A percentile compares a stretch with the other conserved stretches of the same genome.
Conservation (phyloP, 2,888 invertebrate genomes). For the Eretmocerus hayati region DNA sequence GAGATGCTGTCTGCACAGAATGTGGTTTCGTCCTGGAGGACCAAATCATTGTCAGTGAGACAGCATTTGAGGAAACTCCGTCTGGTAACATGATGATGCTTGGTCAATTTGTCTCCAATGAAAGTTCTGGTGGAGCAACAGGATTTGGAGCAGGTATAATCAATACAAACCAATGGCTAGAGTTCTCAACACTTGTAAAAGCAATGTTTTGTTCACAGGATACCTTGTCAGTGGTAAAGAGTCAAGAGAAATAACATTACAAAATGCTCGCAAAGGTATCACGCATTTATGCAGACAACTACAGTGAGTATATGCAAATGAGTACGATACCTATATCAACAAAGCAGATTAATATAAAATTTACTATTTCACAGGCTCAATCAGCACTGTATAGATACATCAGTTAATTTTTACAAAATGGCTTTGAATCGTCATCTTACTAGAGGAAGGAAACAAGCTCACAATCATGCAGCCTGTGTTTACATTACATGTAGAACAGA, state of each 20-base stretch:
- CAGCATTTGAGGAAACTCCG: conserved; percentile 90
- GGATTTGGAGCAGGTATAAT: conserved; percentile 66
- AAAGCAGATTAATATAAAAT: neutral
- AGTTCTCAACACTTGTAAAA: neutral
- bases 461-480: conserved; percentile 94
- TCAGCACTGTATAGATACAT: conserved; percentile 87
- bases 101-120: conserved; percentile 89
- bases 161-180: neutral
- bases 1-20: conserved; percentile 91
- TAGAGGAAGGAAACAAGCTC: conserved; percentile 80
- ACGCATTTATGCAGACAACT: conserved; percentile 80
- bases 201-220: conserved; percentile 47
- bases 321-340: conserved; percentile 16
- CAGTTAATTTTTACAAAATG: conserved; percentile 91
- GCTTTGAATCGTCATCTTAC: conserved; percentile 78
- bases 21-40: conserved; percentile 96
- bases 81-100: conserved; percentile 82
- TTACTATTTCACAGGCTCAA: conserved; percentile 54
- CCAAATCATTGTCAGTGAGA: conserved; percentile 91
- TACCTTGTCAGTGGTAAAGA: conserved; percentile 81
- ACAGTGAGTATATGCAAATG: no score
- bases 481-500: conserved; percentile 95
- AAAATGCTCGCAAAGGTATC: conserved; percentile 81
- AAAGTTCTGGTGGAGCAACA: conserved; percentile 77
- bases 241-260: conserved; percentile 85